phyloP scores from a whole-genome alignment of 2,888 invertebrate species.

The Melanchra persicariae region DNA sequence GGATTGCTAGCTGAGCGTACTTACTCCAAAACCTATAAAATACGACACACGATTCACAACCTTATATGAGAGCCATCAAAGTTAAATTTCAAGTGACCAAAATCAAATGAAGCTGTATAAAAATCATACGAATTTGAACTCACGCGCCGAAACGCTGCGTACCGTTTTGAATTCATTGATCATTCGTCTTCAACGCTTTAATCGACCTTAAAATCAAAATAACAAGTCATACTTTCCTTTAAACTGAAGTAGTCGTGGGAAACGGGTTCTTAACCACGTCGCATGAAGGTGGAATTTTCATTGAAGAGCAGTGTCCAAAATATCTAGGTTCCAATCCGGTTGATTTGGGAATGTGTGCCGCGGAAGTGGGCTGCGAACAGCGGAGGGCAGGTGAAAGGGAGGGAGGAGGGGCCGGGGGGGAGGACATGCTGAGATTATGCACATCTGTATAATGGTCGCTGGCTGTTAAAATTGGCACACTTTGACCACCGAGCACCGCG shows the following conservation, averaged over 20 bases:
- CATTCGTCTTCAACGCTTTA: conserved; percentile 69
- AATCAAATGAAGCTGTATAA: conserved; percentile 70
- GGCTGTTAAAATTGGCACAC: conserved; percentile 69
- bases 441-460: conserved; percentile 69
- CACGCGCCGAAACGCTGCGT: conserved; percentile 78
- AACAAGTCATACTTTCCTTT: conserved; percentile 70
- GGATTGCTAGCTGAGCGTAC: conserved; percentile 74
- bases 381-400: conserved; percentile 71
- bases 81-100: conserved; percentile 41
- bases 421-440: conserved; percentile 73
- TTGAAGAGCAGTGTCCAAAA: conserved; percentile 74
- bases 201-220: conserved; percentile 73
- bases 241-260: conserved; percentile 38
- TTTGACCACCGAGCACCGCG: conserved; percentile 52
- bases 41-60: conserved; percentile 46
- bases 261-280: conserved; percentile 58
- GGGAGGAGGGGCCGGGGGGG: conserved; percentile 40
- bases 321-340: conserved; percentile 86
- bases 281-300: conserved; percentile 68
- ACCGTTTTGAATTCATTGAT: conserved; percentile 85
- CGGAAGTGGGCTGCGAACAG: conserved; percentile 79
- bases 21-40: conserved; percentile 72
- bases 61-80: conserved; percentile 10
- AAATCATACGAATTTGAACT: conserved; percentile 80
- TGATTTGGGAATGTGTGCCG: conserved; percentile 86